Percentiles rank a stretch among this genome's conserved stretches.
phyloP scores from a whole-genome alignment of 2,797 vertebrate species.

The Propithecus perrieri region DNA sequence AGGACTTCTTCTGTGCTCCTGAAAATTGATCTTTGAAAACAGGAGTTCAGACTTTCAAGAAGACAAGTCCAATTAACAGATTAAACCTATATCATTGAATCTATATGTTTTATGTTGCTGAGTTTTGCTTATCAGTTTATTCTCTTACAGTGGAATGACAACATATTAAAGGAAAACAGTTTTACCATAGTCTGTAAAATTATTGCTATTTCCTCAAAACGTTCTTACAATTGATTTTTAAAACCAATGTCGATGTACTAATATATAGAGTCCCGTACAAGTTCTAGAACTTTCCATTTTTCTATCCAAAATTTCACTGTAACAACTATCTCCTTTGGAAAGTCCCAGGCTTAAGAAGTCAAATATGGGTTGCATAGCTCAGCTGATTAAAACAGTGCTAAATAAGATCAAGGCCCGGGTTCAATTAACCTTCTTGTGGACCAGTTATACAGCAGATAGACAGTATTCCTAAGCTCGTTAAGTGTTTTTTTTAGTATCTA shows the following conservation, averaged over 20 bases:
- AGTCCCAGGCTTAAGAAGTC: neutral
- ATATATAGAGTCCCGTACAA: neutral
- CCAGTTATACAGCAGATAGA: neutral
- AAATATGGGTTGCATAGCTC: neutral
- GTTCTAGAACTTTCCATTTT: neutral
- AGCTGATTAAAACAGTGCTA: constrained; percentile 8
- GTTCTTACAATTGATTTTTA: neutral
- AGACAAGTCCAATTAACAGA: neutral
- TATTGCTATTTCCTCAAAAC: constrained; percentile 28
- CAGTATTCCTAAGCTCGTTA: neutral
- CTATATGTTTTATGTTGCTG: neutral
- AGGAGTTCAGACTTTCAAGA: neutral
- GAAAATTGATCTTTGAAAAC: constrained; percentile 12
- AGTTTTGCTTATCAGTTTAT: constrained; percentile 8
- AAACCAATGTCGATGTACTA: neutral
- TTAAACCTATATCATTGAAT: neutral
- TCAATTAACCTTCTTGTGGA: neutral
- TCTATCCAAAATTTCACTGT: neutral
- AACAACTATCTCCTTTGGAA: constrained; percentile 15
- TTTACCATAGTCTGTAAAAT: neutral
- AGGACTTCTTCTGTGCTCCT: neutral
- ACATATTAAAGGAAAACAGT: neutral
- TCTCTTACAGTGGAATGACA: neutral
- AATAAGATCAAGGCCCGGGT: neutral
- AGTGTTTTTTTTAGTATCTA: neutral